Conservation (phyloP, 2,888 invertebrate species). For the Gisinianus flammeolus region DNA sequence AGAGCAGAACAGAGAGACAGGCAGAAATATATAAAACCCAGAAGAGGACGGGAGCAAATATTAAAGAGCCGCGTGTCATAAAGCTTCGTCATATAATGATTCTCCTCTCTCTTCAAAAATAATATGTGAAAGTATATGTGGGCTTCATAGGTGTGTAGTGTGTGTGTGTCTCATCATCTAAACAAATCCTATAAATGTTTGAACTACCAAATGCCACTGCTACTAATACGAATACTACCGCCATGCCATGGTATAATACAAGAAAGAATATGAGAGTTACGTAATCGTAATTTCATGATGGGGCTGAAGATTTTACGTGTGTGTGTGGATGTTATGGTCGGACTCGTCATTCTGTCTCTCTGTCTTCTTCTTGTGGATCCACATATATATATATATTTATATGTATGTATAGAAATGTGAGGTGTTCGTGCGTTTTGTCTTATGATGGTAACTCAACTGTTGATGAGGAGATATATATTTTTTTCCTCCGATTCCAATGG, state of each 20-base stretch:
- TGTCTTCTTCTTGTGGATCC: background rate
- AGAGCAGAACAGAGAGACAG: background rate
- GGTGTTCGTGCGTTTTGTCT: too few species aligned
- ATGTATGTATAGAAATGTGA: background rate
- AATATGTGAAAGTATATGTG: background rate
- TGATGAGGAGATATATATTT: constrained; percentile 25
- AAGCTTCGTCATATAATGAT: background rate
- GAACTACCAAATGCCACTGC: too few species aligned
- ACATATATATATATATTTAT: background rate
- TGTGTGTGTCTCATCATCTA: too few species aligned
- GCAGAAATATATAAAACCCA: background rate
- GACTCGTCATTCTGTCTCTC: too few species aligned
- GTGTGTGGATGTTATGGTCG: background rate
- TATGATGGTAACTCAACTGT: constrained; percentile 1
- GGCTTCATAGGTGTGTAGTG: too few species aligned
- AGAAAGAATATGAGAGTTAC: too few species aligned
- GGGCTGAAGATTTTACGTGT: too few species aligned
- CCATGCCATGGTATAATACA: too few species aligned
- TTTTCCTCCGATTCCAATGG: background rate
- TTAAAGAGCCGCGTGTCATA: background rate
- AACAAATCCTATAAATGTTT: too few species aligned
- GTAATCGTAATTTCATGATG: too few species aligned
- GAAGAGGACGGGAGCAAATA: background rate
- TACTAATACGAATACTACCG: too few species aligned
- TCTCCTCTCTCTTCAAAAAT: background rate